A percentile compares a stretch with the other conserved stretches of the same genome.
phyloP scores from a whole-genome alignment of 2,113 vertebrate species.

The Tetrax tetrax region DNA sequence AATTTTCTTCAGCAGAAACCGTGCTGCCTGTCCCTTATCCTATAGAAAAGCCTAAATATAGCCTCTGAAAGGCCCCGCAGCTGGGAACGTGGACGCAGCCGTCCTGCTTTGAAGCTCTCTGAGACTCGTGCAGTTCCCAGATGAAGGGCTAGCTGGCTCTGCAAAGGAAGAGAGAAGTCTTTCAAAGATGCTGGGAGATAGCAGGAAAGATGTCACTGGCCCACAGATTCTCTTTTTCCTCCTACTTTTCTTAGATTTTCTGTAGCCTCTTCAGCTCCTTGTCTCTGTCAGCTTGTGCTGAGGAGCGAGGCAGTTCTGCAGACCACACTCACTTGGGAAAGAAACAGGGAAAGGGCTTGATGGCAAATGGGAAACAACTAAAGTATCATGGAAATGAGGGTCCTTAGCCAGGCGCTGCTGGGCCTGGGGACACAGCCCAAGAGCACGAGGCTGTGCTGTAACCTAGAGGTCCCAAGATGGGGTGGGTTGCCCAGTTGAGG shows the following conservation, averaged over 20 bases:
- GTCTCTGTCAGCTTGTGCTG: background rate
- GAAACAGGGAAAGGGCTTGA: background rate
- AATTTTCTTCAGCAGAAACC: slow-evolving; percentile 33
- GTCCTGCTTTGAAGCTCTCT: slow-evolving; percentile 44
- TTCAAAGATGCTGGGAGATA: slow-evolving; percentile 40
- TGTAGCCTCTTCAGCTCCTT: background rate
- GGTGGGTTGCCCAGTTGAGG: background rate
- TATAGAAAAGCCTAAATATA: slow-evolving; percentile 64
- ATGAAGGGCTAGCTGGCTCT: slow-evolving; percentile 39
- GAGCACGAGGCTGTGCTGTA: background rate
- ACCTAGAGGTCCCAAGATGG: background rate
- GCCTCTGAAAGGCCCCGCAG: background rate
- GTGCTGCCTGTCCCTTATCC: slow-evolving; percentile 41
- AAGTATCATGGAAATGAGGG: background rate
- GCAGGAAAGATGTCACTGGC: background rate
- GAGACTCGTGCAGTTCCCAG: slow-evolving; percentile 19
- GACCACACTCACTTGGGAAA: background rate
- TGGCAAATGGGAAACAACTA: background rate
- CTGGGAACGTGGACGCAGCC: slow-evolving; percentile 2
- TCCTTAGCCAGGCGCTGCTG: background rate
- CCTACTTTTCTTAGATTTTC: background rate
- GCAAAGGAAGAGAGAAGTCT: slow-evolving; percentile 8
- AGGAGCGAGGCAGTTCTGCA: background rate
- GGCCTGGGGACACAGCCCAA: background rate
- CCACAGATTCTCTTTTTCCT: background rate